A percentile compares a stretch with the other conserved stretches of the same genome.
These are phyloP conservation scores for Omphaloscelis lunosa DNA, from an alignment of 2,888 invertebrate species.

Conservation along the genomic window DNA sequence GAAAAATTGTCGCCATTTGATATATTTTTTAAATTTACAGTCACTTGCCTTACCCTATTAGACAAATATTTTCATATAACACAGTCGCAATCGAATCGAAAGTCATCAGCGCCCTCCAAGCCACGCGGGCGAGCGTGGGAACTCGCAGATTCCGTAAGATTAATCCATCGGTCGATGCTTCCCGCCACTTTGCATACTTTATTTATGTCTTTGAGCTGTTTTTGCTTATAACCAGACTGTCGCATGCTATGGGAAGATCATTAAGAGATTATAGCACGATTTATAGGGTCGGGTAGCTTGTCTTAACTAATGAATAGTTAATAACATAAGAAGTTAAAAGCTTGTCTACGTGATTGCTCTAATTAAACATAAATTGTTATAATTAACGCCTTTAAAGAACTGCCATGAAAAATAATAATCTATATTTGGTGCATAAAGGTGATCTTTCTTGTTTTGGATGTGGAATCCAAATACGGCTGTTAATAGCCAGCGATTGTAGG, in stretches of 20 bases:
- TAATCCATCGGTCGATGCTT: constrained; percentile 78
- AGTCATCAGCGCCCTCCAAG: constrained; percentile 59
- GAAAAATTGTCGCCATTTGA: neutral
- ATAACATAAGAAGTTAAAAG: constrained; percentile 1
- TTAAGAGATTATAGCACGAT: constrained; percentile 52
- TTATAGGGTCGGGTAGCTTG: constrained; percentile 15
- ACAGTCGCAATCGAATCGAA: constrained; percentile 60
- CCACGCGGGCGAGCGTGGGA: constrained; percentile 75
- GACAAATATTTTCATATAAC: neutral
- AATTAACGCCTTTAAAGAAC: constrained; percentile 24
- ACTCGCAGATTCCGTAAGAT: constrained; percentile 77
- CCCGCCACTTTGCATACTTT: constrained; percentile 77
- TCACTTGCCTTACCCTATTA: neutral
- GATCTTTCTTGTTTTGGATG: constrained; percentile 37
- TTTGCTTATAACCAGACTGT: constrained; percentile 61
- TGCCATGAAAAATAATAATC: constrained; percentile 35
- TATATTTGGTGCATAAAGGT: constrained; percentile 42
- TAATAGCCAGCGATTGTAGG: constrained; percentile 3
- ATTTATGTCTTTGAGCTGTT: constrained; percentile 74
- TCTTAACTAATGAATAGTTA: constrained; percentile 35
- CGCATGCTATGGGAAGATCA: constrained; percentile 59
- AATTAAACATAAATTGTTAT: constrained; percentile 24
- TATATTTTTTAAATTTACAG: neutral
- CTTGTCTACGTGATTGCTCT: neutral
- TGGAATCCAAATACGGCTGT: constrained; percentile 12